These are phyloP conservation scores for Patella depressa DNA, from an alignment of 2,888 invertebrate genomes.

Conservation along the genomic window DNA sequence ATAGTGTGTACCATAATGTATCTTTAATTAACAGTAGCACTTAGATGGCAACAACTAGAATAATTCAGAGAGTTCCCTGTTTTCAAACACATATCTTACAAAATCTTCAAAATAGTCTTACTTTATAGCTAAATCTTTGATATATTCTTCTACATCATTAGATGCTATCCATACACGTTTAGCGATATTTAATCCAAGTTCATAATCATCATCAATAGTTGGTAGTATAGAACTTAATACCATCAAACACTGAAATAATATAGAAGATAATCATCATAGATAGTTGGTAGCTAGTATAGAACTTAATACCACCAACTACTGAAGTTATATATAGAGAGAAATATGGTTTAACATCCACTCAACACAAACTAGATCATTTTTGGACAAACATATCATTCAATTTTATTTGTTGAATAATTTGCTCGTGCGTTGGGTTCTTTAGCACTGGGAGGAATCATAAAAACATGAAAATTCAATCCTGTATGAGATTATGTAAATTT, in stretches of 20 bases:
- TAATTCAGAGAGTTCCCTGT: no score
- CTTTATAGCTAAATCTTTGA: constrained; percentile 74
- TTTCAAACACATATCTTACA: no score
- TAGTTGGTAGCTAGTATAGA: constrained; percentile 77
- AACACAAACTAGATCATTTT: no score
- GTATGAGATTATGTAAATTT: neutral
- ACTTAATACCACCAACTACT: constrained; percentile 78
- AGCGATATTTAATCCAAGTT: constrained; percentile 75
- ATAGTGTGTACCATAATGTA: neutral
- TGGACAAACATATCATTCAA: no score
- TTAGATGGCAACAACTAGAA: no score
- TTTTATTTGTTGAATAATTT: no score
- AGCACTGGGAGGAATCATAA: no score
- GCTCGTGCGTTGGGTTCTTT: no score
- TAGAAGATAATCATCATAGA: constrained; percentile 54
- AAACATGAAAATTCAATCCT: neutral
- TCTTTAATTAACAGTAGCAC: no score
- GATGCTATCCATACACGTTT: constrained; percentile 87
- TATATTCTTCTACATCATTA: constrained; percentile 84
- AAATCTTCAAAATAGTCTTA: constrained; percentile 33
- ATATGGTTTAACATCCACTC: no score
- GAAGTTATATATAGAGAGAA: constrained; percentile 17
- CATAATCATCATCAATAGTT: constrained; percentile 62
- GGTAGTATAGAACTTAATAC: constrained; percentile 79
- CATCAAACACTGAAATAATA: constrained; percentile 74